phyloP scores from a whole-genome alignment of 2,888 invertebrate genomes.

The Lypha dubia region DNA sequence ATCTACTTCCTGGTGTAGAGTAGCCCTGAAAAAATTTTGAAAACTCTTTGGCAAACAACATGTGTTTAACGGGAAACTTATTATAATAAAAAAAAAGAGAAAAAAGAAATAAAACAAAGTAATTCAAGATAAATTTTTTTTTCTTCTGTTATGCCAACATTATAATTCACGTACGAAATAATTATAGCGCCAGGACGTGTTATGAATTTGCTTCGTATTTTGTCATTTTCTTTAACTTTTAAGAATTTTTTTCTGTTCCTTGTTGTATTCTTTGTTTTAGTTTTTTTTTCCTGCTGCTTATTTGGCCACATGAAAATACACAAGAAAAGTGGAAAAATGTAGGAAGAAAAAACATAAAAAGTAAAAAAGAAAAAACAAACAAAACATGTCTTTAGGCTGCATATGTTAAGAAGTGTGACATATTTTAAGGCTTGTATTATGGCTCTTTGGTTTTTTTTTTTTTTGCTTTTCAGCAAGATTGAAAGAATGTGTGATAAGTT shows the following conservation, averaged over 20 bases:
- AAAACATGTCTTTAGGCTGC: slow-evolving; percentile 24
- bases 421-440: slow-evolving; percentile 61
- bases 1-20: neutral
- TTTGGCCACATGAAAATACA: slow-evolving; percentile 13
- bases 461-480: neutral
- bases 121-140: slow-evolving; percentile 39
- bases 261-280: neutral
- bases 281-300: too few species aligned
- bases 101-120: neutral
- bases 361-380: slow-evolving; percentile 37
- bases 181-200: slow-evolving; percentile 71
- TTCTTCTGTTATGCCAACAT: slow-evolving; percentile 29
- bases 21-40: neutral
- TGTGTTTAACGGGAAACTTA: slow-evolving; percentile 69
- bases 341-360: slow-evolving; percentile 12
- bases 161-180: slow-evolving; percentile 72
- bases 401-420: slow-evolving; percentile 43
- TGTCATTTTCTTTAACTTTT: slow-evolving; percentile 46
- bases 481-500: neutral
- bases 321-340: slow-evolving; percentile 9
- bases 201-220: slow-evolving; percentile 52
- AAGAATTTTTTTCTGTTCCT: slow-evolving; percentile 21
- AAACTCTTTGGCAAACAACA: slow-evolving; percentile 60
- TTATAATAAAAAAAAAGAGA: slow-evolving; percentile 32
- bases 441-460: too few species aligned